Base-by-base conservation (phyloP, 2,888 invertebrate species). In the Hypselothyrea guttata region DNA sequence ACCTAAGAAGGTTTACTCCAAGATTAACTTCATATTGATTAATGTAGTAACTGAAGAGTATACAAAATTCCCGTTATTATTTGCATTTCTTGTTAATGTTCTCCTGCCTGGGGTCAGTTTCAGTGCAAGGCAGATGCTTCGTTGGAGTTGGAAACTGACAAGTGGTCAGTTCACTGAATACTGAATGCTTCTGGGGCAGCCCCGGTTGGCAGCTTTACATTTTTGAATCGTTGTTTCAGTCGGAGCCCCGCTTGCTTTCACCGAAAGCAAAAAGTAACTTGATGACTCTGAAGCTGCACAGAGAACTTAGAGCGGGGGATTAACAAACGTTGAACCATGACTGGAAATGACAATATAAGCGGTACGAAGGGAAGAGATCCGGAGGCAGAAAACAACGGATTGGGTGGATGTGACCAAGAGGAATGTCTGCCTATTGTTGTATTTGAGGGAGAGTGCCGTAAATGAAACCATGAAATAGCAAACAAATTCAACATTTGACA, bases 401-500 rank as follows among this genome's bases (percentile, higher is more conserved):
- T 38, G 34, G 28, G 31, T 53, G 35, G 34, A 34, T 31, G 41
- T 22, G 45, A 27, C 40, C 11, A 28, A 12, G 18, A 35, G 12
- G 27, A 7, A 22, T 12, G 35, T 46, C 12, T 12, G 44, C 28
- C 28, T 12, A 27, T 30, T 58, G 52, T 38, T 15, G 16, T n/a
- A 22, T 28, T 34, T 42, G 18, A 27, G 64, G 49, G 53, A 33
- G 35, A 46, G 42, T 28, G 37, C 45, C 52, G 66, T 71, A 74
- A 76, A 65, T 71, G 76, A 76, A 76, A 76, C 76, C 76, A 76
- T 76, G 71, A 76, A 76, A 74, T 76, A 71, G 71, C 68, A 71
- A 76, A 71, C 62, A 76, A 55, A 67, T 75, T 71, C 75, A 75
- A 70, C 75, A 75, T 64, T 71, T 71, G 64, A 71, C 71, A 75